Percentiles rank a stretch among this genome's conserved stretches.
phyloP scores from a whole-genome alignment of 2,888 invertebrate species.

The Pycnomerus fuliginosus region DNA sequence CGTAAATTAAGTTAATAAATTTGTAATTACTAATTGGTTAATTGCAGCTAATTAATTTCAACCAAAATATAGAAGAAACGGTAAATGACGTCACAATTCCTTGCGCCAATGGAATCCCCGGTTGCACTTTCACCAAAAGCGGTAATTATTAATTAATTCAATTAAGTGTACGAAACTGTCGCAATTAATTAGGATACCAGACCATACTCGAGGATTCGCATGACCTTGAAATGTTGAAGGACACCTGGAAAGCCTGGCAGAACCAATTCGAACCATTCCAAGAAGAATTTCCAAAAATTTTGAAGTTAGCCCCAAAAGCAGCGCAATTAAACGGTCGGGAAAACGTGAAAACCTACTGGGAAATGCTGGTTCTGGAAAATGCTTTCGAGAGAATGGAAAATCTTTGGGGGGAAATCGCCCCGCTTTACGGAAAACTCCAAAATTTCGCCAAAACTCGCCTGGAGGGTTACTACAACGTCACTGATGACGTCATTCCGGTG shows the following conservation, averaged over 20 bases:
- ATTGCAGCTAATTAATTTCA: slow-evolving; percentile 26
- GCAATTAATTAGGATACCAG: slow-evolving; percentile 26
- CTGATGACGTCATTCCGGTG: slow-evolving; percentile 53
- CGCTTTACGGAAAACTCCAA: slow-evolving; percentile 58
- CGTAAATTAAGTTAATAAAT: slow-evolving; percentile 40
- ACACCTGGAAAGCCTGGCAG: slow-evolving; percentile 41
- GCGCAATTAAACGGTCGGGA: slow-evolving; percentile 42
- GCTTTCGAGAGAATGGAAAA: slow-evolving; percentile 56
- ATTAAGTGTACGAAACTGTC: neutral
- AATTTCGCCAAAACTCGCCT: slow-evolving; percentile 57
- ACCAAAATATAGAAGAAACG: slow-evolving; percentile 22
- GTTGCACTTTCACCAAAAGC: slow-evolving; percentile 16
- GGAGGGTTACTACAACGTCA: slow-evolving; percentile 53
- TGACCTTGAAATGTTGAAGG: slow-evolving; percentile 29
- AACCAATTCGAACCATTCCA: slow-evolving; percentile 22
- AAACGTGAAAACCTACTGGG: slow-evolving; percentile 59
- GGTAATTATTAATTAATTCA: slow-evolving; percentile 11
- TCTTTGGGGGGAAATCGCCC: slow-evolving; percentile 58
- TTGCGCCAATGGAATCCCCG: slow-evolving; percentile 15
- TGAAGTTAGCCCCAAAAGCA: slow-evolving; percentile 37
- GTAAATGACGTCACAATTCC: slow-evolving; percentile 16
- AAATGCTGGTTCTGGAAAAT: slow-evolving; percentile 55
- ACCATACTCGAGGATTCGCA: slow-evolving; percentile 32
- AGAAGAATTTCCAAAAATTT: slow-evolving; percentile 29
- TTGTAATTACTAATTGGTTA: slow-evolving; percentile 1